Conservation (phyloP, 2,797 vertebrate species). For the Scolopax rusticola region DNA sequence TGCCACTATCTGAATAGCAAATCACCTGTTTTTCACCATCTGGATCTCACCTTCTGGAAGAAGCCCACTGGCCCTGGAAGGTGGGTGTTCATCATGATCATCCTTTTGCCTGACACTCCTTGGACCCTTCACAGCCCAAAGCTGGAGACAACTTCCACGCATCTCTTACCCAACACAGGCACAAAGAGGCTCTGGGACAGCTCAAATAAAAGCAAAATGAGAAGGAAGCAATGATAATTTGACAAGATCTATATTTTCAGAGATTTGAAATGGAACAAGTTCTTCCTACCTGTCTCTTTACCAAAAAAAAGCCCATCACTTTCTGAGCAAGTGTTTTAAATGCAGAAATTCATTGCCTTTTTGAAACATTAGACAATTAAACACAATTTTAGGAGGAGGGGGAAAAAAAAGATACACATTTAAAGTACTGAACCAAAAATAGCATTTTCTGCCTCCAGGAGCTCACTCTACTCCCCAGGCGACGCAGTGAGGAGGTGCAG, state of each 20-base stretch:
- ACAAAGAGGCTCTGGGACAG: neutral
- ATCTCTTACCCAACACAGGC: neutral
- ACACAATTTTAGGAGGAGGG: neutral
- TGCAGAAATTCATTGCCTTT: neutral
- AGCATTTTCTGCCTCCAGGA: neutral
- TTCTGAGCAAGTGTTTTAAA: neutral
- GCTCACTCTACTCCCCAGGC: neutral
- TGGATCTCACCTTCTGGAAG: neutral
- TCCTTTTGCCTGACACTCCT: neutral
- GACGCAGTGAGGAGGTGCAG: neutral
- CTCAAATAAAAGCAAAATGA: neutral
- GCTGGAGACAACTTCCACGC: neutral
- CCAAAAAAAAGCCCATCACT: neutral
- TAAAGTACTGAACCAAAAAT: neutral
- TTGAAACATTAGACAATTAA: neutral
- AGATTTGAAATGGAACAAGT: neutral
- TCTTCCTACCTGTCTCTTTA: neutral
- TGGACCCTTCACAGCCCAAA: neutral
- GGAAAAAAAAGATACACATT: neutral
- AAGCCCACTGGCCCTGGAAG: neutral
- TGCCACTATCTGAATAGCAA: neutral
- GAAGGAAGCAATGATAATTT: neutral
- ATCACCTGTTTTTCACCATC: neutral
- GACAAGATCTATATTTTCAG: neutral
- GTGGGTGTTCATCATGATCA: neutral